Evolutionary conservation across 2,797 vertebrate genomes (phyloP), one percentile per base, ranked within the genome.

Genomic region (Odontamblyopus rebecca): DNA sequence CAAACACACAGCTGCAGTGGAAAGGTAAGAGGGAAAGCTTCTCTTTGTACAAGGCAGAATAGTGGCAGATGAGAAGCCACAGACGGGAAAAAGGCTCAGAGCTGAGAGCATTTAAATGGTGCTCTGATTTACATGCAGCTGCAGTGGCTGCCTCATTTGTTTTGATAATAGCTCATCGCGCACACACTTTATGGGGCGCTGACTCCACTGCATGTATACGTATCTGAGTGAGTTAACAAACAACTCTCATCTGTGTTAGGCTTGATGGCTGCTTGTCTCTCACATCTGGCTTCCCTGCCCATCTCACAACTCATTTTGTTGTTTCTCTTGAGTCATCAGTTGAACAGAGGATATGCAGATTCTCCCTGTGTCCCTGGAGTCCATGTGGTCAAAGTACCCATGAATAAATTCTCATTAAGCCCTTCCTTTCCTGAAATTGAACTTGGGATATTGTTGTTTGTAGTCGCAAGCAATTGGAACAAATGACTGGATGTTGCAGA

Each of bases 321-420:
- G 61, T 72, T 73, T 89, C 86, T 87, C 66, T 61, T 72, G 71
- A 73, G 79, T 80, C 85, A 88, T 93, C 83, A 88, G 77, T 89
- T 88, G 84, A 82, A 86, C 68, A 86, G 85, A 70, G 70, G 69
- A 72, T 82, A 89, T 89, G 85, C 76, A 89, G 92, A 70, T 78
- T 86, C 77, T 75, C 78, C 75, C 59, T 56, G 81, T 78, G 64
- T 82, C 83, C 74, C 71, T 65, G 72, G 81, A 86, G 85, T 84
- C 82, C 74, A 68, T 80, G 60, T 1, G 5, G 79, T 82, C 80
- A 69, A 56, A 81, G 79, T 76, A 85, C 84, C 83, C 69, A 68
- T 78, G 80, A 77, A 92, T 94, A 91, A 74, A 92, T 93, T 90
- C 84, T 92, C 87, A 92, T 93, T 91, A 92, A 75, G 79, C 63